phyloP scores from a whole-genome alignment of 2,797 vertebrate species.

The Salarias fasciatus region DNA sequence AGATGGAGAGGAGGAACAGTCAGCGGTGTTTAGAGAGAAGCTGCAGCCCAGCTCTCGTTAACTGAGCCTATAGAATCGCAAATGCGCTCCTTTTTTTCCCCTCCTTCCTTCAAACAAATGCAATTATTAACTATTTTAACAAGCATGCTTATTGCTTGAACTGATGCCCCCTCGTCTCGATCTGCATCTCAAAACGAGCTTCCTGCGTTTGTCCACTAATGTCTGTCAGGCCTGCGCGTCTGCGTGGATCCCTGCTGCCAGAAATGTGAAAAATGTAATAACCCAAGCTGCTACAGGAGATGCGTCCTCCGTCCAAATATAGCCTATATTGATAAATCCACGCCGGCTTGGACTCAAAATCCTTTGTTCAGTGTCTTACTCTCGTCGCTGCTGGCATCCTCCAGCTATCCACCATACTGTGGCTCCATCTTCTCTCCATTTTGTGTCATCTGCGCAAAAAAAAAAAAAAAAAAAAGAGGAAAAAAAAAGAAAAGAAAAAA shows the following conservation, averaged over 20 bases:
- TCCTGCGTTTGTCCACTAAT: constrained; percentile 36
- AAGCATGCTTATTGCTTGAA: constrained; percentile 26
- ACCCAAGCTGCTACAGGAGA: constrained; percentile 52
- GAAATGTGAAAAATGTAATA: constrained; percentile 28
- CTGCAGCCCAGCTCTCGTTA: constrained; percentile 48
- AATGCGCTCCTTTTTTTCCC: constrained; percentile 40
- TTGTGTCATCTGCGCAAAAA: constrained; percentile 36
- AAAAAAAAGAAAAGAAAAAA: constrained; percentile 1
- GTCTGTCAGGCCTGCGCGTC: constrained; percentile 17
- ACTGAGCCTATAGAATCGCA: constrained; percentile 62
- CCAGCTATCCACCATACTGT: constrained; percentile 39
- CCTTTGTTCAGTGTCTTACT: constrained; percentile 70
- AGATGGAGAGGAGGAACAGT: constrained; percentile 55
- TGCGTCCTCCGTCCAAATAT: constrained; percentile 45
- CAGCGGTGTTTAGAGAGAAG: constrained; percentile 52
- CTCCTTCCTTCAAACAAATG: constrained; percentile 38
- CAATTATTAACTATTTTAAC: constrained; percentile 59
- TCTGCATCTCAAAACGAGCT: constrained; percentile 60
- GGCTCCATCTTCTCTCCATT: constrained; percentile 48
- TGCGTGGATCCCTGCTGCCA: constrained; percentile 20
- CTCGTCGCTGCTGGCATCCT: constrained; percentile 52
- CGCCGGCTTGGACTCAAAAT: constrained; percentile 47
- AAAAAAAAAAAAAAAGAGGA: not conserved
- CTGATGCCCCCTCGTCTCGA: constrained; percentile 25
- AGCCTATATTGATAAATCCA: constrained; percentile 63